phyloP scores from a whole-genome alignment of 2,888 invertebrate genomes.

The Machimus rusticus region DNA sequence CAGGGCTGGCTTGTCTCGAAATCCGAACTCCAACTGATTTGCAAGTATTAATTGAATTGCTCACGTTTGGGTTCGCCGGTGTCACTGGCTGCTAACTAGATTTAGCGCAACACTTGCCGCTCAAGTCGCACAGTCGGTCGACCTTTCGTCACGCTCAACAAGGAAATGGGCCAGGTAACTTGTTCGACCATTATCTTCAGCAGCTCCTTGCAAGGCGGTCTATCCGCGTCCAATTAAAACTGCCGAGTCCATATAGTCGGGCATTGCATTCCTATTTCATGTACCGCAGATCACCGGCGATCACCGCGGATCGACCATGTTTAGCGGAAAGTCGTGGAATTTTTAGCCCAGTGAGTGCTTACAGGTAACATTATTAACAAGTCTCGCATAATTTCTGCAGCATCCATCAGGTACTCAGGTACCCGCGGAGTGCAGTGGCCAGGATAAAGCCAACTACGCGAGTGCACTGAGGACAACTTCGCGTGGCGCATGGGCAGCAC shows the following conservation, averaged over 20 bases:
- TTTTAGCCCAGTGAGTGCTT: not conserved
- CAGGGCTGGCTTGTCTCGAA: not conserved
- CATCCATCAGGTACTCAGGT: not conserved
- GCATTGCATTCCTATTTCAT: not conserved
- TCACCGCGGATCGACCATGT: not conserved
- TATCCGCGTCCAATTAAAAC: constrained; percentile 5
- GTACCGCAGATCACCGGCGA: constrained; percentile 16
- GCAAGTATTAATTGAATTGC: not conserved
- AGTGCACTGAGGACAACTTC: not conserved
- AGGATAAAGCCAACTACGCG: not conserved
- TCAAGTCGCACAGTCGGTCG: not conserved
- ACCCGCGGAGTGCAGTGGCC: not conserved
- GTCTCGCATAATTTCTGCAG: constrained; percentile 17
- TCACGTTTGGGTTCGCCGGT: not conserved
- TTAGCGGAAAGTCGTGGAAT: constrained; percentile 25
- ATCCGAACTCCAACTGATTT: not conserved
- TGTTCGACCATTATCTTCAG: not conserved
- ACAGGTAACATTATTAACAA: constrained; percentile 31
- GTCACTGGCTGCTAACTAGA: not conserved
- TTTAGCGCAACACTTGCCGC: not conserved
- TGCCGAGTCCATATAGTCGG: not conserved
- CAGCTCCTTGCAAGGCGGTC: not conserved
- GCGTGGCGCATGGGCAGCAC: not conserved
- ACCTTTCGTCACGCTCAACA: constrained; percentile 30
- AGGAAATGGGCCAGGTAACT: constrained; percentile 8